Conservation (phyloP, 2,888 invertebrate species). For the Beris chalybata region DNA sequence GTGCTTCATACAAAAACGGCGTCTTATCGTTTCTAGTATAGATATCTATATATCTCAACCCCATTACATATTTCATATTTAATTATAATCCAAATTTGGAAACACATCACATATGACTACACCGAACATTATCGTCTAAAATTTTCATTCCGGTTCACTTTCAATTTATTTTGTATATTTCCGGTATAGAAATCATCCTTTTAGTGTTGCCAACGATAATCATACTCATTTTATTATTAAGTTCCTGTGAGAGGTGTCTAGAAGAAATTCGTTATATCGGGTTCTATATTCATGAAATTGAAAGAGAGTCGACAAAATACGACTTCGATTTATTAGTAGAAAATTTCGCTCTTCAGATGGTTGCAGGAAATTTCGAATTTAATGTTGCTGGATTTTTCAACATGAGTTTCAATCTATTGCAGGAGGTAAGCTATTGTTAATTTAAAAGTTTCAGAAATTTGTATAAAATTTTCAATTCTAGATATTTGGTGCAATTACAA, state of each 20-base stretch:
- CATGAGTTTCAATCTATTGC: constrained; percentile 40
- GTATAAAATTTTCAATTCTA: constrained; percentile 5
- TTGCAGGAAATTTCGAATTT: constrained; percentile 39
- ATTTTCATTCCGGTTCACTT: too few species aligned
- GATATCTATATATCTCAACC: too few species aligned
- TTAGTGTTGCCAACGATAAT: constrained; percentile 27
- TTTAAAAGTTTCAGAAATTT: not conserved
- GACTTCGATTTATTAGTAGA: constrained; percentile 34
- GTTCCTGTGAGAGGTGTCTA: constrained; percentile 36
- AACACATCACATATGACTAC: too few species aligned
- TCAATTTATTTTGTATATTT: too few species aligned
- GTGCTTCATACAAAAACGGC: too few species aligned
- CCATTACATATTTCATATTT: too few species aligned
- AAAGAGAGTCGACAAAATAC: constrained; percentile 31
- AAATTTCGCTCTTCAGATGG: constrained; percentile 41
- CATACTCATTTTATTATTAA: constrained; percentile 33
- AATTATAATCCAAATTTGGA: too few species aligned
- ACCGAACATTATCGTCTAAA: too few species aligned
- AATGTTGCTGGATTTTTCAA: constrained; percentile 40
- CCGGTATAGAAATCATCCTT: constrained; percentile 1
- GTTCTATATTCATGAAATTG: constrained; percentile 37
- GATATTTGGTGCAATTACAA: constrained; percentile 41
- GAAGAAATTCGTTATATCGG: constrained; percentile 36
- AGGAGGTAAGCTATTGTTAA: constrained; percentile 31
- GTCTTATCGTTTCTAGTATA: too few species aligned